Evolutionary conservation across 2,797 vertebrate species (phyloP).

Genomic region (Takifugu ocellatus): DNA sequence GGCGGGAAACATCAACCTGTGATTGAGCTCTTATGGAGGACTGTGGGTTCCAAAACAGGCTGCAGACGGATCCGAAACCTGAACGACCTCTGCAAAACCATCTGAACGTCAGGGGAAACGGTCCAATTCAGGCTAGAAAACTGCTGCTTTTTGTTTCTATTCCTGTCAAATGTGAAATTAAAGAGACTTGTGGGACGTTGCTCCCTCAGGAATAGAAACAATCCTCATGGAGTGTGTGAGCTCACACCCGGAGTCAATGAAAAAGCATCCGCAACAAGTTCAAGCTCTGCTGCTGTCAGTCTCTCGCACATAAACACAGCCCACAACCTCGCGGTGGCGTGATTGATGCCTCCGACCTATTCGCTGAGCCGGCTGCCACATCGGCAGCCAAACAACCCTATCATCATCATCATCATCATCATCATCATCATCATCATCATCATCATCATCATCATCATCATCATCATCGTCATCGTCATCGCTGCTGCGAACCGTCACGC

Average conservation of each 20-base stretch:
- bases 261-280: conserved; percentile 23
- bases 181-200: no score
- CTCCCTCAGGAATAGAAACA: background rate
- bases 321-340: conserved; percentile 29
- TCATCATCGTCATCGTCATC: conserved; percentile 47
- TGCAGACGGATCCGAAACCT: no score
- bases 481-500: conserved; percentile 5
- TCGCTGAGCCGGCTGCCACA: conserved; percentile 46
- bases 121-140: no score
- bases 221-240: conserved; percentile 12
- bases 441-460: conserved; percentile 35
- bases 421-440: conserved; percentile 45
- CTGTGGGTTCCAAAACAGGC: no score
- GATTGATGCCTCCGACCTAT: conserved; percentile 62
- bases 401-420: conserved; percentile 48
- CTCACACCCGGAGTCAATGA: conserved; percentile 31
- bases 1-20: no score
- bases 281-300: conserved; percentile 12
- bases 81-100: no score
- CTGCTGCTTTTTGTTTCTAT: no score
- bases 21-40: no score
- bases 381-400: conserved; percentile 58
- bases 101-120: no score
- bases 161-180: no score
- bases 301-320: conserved; percentile 21